These are phyloP conservation scores for Tribolium freemani DNA, from an alignment of 2,888 invertebrate genomes.

Conservation along the genomic window DNA sequence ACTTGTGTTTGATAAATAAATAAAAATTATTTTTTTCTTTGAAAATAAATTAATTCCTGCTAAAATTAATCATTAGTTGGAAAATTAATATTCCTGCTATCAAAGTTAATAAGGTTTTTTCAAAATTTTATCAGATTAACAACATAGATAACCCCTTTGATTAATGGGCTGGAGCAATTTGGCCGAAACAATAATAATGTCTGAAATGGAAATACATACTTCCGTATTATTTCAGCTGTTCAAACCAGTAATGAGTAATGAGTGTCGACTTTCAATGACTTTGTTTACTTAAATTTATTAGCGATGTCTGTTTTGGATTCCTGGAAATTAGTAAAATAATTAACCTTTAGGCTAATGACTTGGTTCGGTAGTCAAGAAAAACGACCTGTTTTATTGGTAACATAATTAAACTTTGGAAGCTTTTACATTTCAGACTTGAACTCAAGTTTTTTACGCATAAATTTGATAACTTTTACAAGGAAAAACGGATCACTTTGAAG, in stretches of 20 bases:
- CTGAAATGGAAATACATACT: not conserved
- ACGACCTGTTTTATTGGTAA: conserved; percentile 15
- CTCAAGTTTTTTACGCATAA: conserved; percentile 16
- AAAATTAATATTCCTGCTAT: too few relatives aligned
- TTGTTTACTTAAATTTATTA: conserved; percentile 10
- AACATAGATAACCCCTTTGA: too few relatives aligned
- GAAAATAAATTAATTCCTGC: too few relatives aligned
- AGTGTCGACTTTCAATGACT: conserved; percentile 1
- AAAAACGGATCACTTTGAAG: conserved; percentile 13
- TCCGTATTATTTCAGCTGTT: not conserved
- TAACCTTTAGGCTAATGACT: conserved; percentile 15
- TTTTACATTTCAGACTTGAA: conserved; percentile 18
- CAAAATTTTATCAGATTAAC: too few relatives aligned
- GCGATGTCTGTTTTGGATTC: not conserved
- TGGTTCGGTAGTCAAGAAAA: not conserved
- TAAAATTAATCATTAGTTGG: too few relatives aligned
- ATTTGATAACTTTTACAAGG: conserved; percentile 22
- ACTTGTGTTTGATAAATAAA: not conserved
- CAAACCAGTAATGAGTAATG: not conserved
- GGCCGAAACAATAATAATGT: not conserved
- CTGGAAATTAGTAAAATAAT: conserved; percentile 9
- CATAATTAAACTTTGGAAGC: conserved; percentile 20
- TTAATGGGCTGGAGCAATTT: too few relatives aligned
- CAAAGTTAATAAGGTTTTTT: too few relatives aligned
- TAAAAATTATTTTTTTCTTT: too few relatives aligned